A percentile compares a stretch with the other conserved stretches of the same genome.
Evolutionary conservation across 2,797 vertebrate species (phyloP).

Genomic region (Echiichthys vipera): DNA sequence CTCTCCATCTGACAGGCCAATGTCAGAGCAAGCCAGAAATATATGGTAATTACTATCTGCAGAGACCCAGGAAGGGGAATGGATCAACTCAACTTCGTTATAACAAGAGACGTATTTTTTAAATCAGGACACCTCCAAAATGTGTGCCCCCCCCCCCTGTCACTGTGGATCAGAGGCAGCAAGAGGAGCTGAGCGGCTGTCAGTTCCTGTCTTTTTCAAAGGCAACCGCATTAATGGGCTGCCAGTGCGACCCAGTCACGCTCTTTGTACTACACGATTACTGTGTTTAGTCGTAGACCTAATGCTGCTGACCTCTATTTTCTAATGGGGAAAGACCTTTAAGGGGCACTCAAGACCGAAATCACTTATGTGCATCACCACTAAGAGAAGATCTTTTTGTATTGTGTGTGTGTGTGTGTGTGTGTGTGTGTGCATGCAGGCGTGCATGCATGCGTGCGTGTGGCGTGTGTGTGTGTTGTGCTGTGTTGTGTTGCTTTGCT

Average conservation of each 20-base stretch:
- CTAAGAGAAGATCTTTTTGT: conserved; percentile 25
- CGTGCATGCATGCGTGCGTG: not conserved
- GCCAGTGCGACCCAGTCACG: conserved; percentile 59
- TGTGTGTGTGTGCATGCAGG: conserved; percentile 10
- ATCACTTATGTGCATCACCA: conserved; percentile 60
- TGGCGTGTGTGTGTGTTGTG: conserved; percentile 13
- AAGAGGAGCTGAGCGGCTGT: conserved; percentile 59
- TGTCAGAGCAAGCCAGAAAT: conserved; percentile 43
- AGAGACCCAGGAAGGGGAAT: conserved; percentile 34
- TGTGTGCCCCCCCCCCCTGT: conserved; percentile 42
- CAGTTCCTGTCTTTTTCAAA: conserved; percentile 68
- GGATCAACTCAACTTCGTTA: conserved; percentile 49
- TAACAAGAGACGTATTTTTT: not conserved
- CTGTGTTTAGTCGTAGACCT: conserved; percentile 72
- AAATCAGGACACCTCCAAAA: conserved; percentile 2
- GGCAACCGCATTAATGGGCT: conserved; percentile 65
- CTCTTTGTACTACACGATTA: conserved; percentile 73
- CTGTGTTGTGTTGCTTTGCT: conserved; percentile 33
- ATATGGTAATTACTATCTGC: conserved; percentile 51
- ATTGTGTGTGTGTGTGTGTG: not conserved
- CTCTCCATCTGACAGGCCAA: conserved; percentile 49
- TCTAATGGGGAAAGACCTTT: conserved; percentile 77
- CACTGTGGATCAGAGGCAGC: conserved; percentile 55
- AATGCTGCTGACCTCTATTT: conserved; percentile 80
- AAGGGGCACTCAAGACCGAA: conserved; percentile 74